Evolutionary conservation across 2,888 invertebrate species (phyloP).

Genomic region (Apocheima hispidaria): DNA sequence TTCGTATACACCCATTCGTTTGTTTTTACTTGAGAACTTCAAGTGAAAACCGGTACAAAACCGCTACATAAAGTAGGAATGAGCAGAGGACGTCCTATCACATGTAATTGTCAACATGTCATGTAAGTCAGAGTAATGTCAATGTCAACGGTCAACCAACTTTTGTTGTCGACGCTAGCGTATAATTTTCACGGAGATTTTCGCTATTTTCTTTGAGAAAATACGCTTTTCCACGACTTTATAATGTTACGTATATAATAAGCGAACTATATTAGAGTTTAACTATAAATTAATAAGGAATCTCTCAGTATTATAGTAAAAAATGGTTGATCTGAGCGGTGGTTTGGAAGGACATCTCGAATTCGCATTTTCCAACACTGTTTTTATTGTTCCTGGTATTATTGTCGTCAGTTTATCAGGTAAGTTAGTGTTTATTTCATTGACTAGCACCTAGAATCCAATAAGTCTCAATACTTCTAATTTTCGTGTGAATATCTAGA

Average conservation of each 20-base stretch:
- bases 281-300: slow-evolving; percentile 55
- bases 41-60: too few species aligned
- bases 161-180: slow-evolving; percentile 10
- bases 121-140: too few species aligned
- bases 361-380: slow-evolving; percentile 94
- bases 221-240: slow-evolving; percentile 12
- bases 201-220: slow-evolving; percentile 17
- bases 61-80: too few species aligned
- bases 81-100: too few species aligned
- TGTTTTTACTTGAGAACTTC: too few species aligned
- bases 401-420: slow-evolving; percentile 92
- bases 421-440: slow-evolving; percentile 69
- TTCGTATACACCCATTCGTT: too few species aligned
- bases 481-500: not conserved
- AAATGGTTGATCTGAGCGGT: slow-evolving; percentile 94
- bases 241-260: slow-evolving; percentile 27
- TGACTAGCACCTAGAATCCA: not conserved
- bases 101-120: too few species aligned
- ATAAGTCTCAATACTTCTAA: not conserved
- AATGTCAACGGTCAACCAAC: slow-evolving; percentile 9
- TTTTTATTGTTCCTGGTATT: slow-evolving; percentile 94
- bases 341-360: slow-evolving; percentile 93
- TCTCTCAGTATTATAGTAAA: slow-evolving; percentile 58
- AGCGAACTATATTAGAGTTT: slow-evolving; percentile 7
- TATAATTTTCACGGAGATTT: not conserved